Evolutionary conservation across 2,113 vertebrate species (phyloP).

Genomic region (Coptodon bakossiorum): DNA sequence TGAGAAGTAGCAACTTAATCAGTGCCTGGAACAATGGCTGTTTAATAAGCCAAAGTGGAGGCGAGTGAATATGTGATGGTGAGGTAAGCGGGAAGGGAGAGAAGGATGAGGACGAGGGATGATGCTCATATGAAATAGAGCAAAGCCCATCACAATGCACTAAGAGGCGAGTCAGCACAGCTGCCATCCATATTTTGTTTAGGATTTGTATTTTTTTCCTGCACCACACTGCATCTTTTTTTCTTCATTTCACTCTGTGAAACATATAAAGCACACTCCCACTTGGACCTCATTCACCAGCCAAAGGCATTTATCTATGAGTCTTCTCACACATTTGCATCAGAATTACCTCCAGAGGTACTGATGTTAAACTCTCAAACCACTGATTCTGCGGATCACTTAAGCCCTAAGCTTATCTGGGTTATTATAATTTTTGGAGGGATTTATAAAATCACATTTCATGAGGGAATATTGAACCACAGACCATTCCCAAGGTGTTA

Average conservation of each 20-base stretch:
- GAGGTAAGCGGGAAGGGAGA: constrained; percentile 23
- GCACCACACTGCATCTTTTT: neutral
- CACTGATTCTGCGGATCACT: constrained; percentile 68
- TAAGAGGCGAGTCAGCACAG: constrained; percentile 58
- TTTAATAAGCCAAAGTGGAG: constrained; percentile 19
- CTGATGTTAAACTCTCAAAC: constrained; percentile 73
- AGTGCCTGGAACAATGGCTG: neutral
- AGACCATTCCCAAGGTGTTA: constrained; percentile 63
- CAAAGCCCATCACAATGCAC: constrained; percentile 62
- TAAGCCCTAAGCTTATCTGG: constrained; percentile 70
- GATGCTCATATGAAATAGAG: constrained; percentile 45
- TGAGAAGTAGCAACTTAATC: constrained; percentile 21
- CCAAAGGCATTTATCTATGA: constrained; percentile 62
- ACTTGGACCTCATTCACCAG: constrained; percentile 68
- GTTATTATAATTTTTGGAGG: constrained; percentile 69
- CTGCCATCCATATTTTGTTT: constrained; percentile 52
- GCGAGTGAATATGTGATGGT: constrained; percentile 14
- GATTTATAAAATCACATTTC: constrained; percentile 72
- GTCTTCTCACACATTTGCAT: constrained; percentile 70
- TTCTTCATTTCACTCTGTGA: constrained; percentile 32
- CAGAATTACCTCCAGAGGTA: constrained; percentile 68
- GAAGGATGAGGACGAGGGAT: constrained; percentile 37
- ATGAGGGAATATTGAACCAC: constrained; percentile 51
- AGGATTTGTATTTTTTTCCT: constrained; percentile 37
- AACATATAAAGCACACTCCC: constrained; percentile 61